Conservation (phyloP, 2,797 vertebrate species). For the Psittacula echo region DNA sequence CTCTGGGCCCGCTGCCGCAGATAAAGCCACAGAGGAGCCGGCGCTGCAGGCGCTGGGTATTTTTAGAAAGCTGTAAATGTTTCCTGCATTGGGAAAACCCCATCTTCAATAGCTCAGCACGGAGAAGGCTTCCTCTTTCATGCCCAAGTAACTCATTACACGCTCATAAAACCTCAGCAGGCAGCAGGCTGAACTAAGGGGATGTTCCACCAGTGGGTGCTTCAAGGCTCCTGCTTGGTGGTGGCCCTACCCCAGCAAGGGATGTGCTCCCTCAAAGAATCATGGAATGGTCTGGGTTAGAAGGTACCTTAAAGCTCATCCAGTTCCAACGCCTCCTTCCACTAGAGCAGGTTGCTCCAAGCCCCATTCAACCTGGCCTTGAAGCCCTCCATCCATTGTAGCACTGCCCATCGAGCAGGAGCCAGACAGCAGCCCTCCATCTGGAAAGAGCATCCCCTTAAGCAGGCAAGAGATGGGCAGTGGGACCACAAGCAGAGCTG, state of each 20-base stretch:
- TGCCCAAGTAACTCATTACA: fast-evolving
- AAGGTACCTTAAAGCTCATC: background rate
- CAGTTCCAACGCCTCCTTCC: background rate
- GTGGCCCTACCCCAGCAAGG: fast-evolving
- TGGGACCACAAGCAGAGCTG: background rate
- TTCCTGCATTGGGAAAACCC: background rate
- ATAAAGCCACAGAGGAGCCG: background rate
- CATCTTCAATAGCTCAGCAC: background rate
- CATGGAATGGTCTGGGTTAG: background rate
- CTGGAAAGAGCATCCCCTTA: fast-evolving
- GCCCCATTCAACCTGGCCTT: background rate
- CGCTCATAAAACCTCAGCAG: background rate
- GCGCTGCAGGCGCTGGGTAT: background rate
- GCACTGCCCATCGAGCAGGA: background rate
- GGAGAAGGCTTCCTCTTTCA: background rate
- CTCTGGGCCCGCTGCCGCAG: background rate
- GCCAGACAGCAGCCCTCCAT: fast-evolving
- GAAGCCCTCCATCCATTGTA: background rate
- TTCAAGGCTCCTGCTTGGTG: fast-evolving
- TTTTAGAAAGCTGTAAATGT: background rate
- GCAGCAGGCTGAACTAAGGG: background rate
- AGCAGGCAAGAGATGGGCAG: background rate
- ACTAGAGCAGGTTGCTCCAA: background rate
- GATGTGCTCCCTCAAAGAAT: background rate
- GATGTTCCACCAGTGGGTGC: background rate